Evolutionary conservation across 2,797 vertebrate genomes (phyloP), one percentile per base, ranked within the genome.

Genomic region (Lagodon rhomboides): DNA sequence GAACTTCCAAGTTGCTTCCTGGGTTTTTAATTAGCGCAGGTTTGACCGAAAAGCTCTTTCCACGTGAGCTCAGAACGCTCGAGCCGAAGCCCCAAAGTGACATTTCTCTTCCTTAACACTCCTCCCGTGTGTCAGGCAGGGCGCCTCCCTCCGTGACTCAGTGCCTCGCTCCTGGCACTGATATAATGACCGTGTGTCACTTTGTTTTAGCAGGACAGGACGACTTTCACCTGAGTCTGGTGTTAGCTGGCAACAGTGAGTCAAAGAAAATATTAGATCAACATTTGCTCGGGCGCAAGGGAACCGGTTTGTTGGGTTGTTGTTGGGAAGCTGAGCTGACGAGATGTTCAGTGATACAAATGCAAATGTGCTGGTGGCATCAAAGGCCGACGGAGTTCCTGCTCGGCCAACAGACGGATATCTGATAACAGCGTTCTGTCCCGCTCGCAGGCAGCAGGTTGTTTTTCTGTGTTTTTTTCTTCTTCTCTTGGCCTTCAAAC

Each of bases 111-210:
- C 38, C 15, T 23, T 23, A n/a, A n/a, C 58, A 23, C 18, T n/a
- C 16, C 16, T 72, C 44, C 41, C 41, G 47, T 62, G 72, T 51
- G 30, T 74, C 56, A 20, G 41, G 78, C 58, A 20, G 41, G 80
- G 63, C 63, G n/a, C 50, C 77, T 86, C 83, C 85, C 77, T 54
- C 10, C 30, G 80, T 85, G 79, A 90, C 80, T 91, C 85, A 87
- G 68, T 64, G 64, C 17, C 25, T 81, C 77, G 43, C 18, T 47
- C 67, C 65, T 50, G 60, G 68, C 49, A 58, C 63, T 75, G 68
- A 67, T 71, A 58, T 70, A 62, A 62, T 67, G 69, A 83, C 53
- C 62, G 72, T 84, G 76, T 75, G 68, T 80, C 68, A 81, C 64
- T 73, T 68, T 78, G 79, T 77, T 85, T 85, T 30, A 75, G 5